Conservation (phyloP, 2,888 invertebrate genomes). For the Uropetala carovei region DNA sequence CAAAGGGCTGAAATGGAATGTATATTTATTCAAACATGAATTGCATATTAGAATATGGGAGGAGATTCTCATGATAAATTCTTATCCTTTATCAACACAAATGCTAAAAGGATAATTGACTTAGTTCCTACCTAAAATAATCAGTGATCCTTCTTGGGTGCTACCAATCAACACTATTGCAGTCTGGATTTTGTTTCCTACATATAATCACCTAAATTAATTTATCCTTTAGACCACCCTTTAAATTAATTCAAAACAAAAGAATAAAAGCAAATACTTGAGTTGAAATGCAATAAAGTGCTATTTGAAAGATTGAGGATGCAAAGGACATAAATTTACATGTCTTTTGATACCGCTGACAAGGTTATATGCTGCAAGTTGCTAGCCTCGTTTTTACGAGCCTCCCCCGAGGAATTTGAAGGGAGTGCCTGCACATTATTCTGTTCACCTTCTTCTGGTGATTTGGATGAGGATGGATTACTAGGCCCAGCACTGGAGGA, state of each 20-base stretch:
- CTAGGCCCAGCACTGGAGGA: slow-evolving; percentile 18
- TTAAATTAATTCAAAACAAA: not conserved
- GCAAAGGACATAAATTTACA: not conserved
- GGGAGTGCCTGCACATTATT: not conserved
- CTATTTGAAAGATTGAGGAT: not conserved
- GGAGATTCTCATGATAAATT: too few relatives aligned
- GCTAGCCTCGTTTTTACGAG: not conserved
- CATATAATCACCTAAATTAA: too few relatives aligned
- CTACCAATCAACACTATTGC: too few relatives aligned
- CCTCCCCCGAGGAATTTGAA: not conserved
- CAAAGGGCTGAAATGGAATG: too few relatives aligned
- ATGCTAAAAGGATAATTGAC: too few relatives aligned
- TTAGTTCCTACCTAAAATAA: too few relatives aligned
- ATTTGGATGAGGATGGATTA: not conserved
- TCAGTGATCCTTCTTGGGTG: too few relatives aligned
- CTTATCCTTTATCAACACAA: too few relatives aligned
- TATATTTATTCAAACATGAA: too few relatives aligned
- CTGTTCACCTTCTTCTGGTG: not conserved
- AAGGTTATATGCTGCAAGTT: not conserved
- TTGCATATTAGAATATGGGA: too few relatives aligned
- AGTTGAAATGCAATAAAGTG: not conserved
- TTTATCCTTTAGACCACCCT: not conserved
- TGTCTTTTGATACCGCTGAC: not conserved
- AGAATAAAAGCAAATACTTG: not conserved
- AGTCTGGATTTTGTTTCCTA: too few relatives aligned